Evolutionary conservation across 1,140 invertebrate genomes (phyloP).

Genomic region (Heliconius eleuchia): DNA sequence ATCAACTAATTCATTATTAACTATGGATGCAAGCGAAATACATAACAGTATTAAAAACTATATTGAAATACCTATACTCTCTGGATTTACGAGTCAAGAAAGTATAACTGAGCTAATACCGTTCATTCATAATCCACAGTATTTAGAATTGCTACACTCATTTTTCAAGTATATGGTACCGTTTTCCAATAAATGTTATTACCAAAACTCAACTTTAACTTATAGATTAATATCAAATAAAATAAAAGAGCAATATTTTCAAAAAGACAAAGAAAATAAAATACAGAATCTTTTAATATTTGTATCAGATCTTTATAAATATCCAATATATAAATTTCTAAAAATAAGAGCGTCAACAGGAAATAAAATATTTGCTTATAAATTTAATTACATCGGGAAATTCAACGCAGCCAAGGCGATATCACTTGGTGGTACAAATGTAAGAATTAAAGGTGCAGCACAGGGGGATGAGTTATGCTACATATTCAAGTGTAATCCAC

Average conservation of each 20-base stretch:
- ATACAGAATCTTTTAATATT: conserved; percentile 55
- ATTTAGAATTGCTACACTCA: conserved; percentile 49
- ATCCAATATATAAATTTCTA: conserved; percentile 66
- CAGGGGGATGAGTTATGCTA: conserved; percentile 73
- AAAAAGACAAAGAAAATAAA: conserved; percentile 44
- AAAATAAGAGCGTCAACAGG: conserved; percentile 34
- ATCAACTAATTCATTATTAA: conserved; percentile 53
- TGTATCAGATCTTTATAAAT: conserved; percentile 58
- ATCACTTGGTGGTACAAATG: conserved; percentile 45
- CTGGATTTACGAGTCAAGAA: conserved; percentile 68
- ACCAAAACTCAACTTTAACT: conserved; percentile 47
- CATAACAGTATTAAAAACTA: conserved; percentile 36
- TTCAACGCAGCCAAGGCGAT: conserved; percentile 62
- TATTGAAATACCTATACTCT: conserved; percentile 54
- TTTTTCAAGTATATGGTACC: conserved; percentile 67
- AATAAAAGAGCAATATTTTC: conserved; percentile 62
- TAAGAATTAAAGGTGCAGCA: conserved; percentile 59
- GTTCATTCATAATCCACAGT: conserved; percentile 60
- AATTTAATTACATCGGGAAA: conserved; percentile 65
- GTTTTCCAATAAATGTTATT: conserved; percentile 54
- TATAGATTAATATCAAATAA: conserved; percentile 49
- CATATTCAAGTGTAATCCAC: conserved; percentile 65
- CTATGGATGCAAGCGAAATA: conserved; percentile 39
- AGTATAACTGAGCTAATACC: conserved; percentile 69
- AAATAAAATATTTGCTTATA: conserved; percentile 59